Conservation (phyloP, 2,888 invertebrate genomes). For the Malachius bipustulatus region DNA sequence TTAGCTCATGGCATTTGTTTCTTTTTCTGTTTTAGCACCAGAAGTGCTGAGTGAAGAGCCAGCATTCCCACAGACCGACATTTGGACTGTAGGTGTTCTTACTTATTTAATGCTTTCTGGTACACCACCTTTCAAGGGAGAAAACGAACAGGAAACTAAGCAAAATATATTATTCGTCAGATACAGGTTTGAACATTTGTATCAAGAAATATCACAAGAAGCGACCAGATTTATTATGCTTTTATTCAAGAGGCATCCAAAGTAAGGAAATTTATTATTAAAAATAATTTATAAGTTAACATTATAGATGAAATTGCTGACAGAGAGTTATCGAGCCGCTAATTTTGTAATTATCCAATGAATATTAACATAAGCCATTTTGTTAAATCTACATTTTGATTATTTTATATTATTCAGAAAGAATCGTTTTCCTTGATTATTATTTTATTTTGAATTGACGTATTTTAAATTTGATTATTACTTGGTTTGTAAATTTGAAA, state of each 20-base stretch:
- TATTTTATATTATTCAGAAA: no score
- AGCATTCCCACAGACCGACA: conserved; percentile 81
- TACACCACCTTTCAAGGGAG: conserved; percentile 79
- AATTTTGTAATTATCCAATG: no score
- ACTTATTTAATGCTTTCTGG: conserved; percentile 89
- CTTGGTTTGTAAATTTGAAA: no score
- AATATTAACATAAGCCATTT: no score
- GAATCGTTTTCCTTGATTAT: no score
- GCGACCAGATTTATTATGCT: conserved; percentile 90
- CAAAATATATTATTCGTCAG: conserved; percentile 88
- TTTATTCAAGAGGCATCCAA: conserved; percentile 86
- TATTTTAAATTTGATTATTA: no score
- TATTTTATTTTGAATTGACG: no score
- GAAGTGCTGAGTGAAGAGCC: conserved; percentile 81
- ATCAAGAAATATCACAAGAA: conserved; percentile 88
- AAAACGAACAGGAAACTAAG: conserved; percentile 69
- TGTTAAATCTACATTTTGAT: no score
- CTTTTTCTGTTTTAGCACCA: conserved; percentile 50
- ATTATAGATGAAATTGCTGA: no score
- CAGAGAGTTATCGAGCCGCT: no score
- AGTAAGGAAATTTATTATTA: conserved; percentile 54
- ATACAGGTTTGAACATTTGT: conserved; percentile 87
- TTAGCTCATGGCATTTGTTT: not conserved
- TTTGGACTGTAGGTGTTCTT: conserved; percentile 91
- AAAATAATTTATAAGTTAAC: no score